Base-by-base conservation (phyloP, 1,140 invertebrate genomes). In the Pteromalus puparum region DNA sequence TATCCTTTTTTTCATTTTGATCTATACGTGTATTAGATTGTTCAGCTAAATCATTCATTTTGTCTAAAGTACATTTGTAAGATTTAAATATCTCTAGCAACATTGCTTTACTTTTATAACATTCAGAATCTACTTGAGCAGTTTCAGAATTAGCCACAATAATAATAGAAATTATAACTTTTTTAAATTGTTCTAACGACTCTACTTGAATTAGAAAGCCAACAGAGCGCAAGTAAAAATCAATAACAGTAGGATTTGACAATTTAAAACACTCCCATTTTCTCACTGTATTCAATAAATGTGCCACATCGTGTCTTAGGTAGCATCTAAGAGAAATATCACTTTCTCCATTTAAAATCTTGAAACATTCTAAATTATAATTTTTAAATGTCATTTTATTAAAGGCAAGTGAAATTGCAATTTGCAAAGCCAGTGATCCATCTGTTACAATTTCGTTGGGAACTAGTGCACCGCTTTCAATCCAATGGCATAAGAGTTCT, bases 351-450 rank as follows among this genome's bases (percentile, higher is more conserved):
- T 68, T 68, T 2, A 24, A 68, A 68, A 68, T 24, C 21, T 68
- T 68, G 38, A 73, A 73, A 73, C 26, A 73, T 21, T 73, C 26
- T 13, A 34, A 15, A 38, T 73, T 28, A 34, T 26, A 73, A 28
- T 73, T 73, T 34, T 28, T 73, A 5, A 73, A 73, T 30, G 18
- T 73, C 26, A 73, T 73, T 73, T 73, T 73, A 34, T 73, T 30
- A 73, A 73, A 73, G 5, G 72, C 26, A 13, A 73, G 18, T 12
- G 72, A 34, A 34, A 73, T 73, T 38, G 34, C 34, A 30, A 21
- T 73, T 15, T 73, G 72, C 18, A 73, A 24, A 15, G 72, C 72
- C 5, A 73, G 34, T 1, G 72, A 73, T 15, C 72, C 72, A 34
- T 73, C 34, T 21, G 72, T 73, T 15, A 38, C 24, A 15, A 73